These are phyloP conservation scores for Ahaetulla prasina DNA, from an alignment of 2,113 vertebrate genomes.

Conservation along the genomic window DNA sequence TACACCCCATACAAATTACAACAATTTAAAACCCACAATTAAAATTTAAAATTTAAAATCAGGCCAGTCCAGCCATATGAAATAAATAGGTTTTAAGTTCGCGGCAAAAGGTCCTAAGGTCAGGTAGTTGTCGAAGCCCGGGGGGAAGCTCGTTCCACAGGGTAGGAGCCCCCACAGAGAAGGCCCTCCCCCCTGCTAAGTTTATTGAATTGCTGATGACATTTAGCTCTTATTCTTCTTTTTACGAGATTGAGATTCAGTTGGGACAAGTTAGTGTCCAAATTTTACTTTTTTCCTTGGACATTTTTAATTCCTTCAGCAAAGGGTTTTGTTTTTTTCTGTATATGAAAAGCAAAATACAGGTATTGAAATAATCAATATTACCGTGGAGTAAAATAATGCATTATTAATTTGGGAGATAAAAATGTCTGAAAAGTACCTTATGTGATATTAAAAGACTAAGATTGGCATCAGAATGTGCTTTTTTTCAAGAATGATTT, in stretches of 20 bases:
- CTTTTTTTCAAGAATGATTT: background rate
- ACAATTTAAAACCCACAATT: too few relatives aligned
- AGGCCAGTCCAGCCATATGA: too few relatives aligned
- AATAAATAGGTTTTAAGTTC: too few relatives aligned
- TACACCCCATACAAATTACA: too few relatives aligned
- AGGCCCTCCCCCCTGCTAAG: too few relatives aligned
- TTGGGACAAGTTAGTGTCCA: background rate
- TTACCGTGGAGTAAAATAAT: background rate
- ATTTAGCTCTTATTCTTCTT: background rate
- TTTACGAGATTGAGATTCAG: background rate
- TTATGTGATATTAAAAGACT: background rate
- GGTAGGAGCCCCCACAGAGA: too few relatives aligned
- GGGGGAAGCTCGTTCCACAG: too few relatives aligned
- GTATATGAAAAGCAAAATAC: background rate
- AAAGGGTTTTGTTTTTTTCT: background rate
- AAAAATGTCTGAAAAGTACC: background rate
- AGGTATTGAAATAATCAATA: background rate
- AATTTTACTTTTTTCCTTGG: background rate
- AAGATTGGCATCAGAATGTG: background rate
- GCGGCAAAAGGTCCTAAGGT: too few relatives aligned
- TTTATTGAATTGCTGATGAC: background rate
- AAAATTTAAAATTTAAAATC: too few relatives aligned
- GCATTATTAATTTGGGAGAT: background rate
- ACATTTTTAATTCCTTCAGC: background rate
- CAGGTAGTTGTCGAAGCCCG: too few relatives aligned